A percentile compares a stretch with the other conserved stretches of the same genome.
phyloP scores from a whole-genome alignment of 2,113 vertebrate species.

The Sinosuthora webbiana region DNA sequence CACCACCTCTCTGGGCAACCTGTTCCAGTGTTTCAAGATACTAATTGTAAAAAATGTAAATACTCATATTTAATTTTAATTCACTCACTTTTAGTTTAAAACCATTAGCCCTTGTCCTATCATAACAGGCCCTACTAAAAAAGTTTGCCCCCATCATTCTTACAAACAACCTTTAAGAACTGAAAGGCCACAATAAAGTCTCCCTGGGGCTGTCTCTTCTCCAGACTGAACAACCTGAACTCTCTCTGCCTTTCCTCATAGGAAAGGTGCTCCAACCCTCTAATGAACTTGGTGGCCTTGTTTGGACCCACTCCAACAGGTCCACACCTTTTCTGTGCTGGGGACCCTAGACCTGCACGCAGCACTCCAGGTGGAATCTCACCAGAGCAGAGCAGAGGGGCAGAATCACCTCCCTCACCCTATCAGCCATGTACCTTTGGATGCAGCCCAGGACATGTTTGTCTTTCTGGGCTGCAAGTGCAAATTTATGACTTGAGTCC shows the following conservation, averaged over 20 bases:
- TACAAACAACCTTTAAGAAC: neutral
- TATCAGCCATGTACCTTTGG: neutral
- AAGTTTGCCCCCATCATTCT: neutral
- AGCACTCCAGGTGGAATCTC: neutral
- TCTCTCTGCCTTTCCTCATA: neutral
- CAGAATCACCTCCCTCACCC: neutral
- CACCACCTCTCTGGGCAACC: neutral
- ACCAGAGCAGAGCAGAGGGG: neutral
- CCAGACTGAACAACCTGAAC: neutral
- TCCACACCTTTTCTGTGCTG: neutral
- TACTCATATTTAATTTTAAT: neutral
- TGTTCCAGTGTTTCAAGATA: neutral
- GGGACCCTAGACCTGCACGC: too few relatives aligned
- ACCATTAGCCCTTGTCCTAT: neutral
- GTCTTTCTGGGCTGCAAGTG: neutral
- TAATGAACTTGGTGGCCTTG: neutral
- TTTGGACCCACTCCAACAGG: neutral
- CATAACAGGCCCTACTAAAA: accelerated
- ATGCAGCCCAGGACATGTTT: neutral
- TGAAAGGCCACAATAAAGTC: neutral
- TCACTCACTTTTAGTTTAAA: neutral
- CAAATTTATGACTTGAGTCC: neutral
- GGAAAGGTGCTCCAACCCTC: neutral
- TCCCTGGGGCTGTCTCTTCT: neutral
- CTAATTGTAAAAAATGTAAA: neutral